A percentile compares a stretch with the other conserved stretches of the same genome.
Conservation (phyloP, 2,113 vertebrate genomes). For the Anas platyrhynchos region DNA sequence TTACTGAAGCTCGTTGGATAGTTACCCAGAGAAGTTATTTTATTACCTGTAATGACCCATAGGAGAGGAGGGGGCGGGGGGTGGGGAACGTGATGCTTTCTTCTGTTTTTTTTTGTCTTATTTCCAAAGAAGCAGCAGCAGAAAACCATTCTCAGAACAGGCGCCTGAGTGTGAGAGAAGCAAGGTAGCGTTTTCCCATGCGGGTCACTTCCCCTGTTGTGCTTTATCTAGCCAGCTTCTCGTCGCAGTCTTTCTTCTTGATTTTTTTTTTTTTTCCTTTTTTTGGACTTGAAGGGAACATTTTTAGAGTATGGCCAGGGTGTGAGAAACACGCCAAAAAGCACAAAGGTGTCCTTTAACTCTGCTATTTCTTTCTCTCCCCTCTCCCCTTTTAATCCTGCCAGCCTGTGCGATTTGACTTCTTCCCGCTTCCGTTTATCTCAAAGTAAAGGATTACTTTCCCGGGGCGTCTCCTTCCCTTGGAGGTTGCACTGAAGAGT, state of each 20-base stretch:
- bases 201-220: not conserved
- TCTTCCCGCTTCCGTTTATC: conserved; percentile 39
- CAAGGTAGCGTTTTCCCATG: conserved; percentile 22
- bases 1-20: not conserved
- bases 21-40: not conserved
- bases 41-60: not conserved
- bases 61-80: not conserved
- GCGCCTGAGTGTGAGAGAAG: conserved; percentile 10
- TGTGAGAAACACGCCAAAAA: conserved; percentile 36
- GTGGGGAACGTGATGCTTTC: not conserved
- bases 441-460: conserved; percentile 36
- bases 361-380: conserved; percentile 38
- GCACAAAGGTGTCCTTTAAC: conserved; percentile 63
- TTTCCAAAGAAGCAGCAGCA: conserved; percentile 45
- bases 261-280: not conserved
- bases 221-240: conserved; percentile 43
- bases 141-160: not conserved
- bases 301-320: conserved; percentile 31
- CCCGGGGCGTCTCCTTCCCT: conserved; percentile 42
- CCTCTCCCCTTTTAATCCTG: conserved; percentile 32
- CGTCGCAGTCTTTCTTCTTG: not conserved
- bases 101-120: not conserved
- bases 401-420: conserved; percentile 39
- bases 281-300: conserved; percentile 40
- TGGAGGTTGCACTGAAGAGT: conserved; percentile 52